A percentile compares a stretch with the other conserved stretches of the same genome.
Conservation (phyloP, 2,888 invertebrate genomes). For the Dynastes tityus region DNA sequence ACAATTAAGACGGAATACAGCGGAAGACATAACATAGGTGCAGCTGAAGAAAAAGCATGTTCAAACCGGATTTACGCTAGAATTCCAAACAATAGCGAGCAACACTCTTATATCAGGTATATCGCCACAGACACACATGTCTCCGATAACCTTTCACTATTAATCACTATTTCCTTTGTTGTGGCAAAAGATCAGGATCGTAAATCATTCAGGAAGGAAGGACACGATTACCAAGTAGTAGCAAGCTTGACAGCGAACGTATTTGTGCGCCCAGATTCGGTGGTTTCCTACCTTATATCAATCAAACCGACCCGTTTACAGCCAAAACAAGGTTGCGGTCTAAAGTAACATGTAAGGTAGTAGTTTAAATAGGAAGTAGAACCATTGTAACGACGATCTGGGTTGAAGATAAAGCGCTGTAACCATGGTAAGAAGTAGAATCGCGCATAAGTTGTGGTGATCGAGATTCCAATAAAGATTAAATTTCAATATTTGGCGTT, state of each 20-base stretch:
- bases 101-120: neutral
- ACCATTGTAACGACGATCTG: neutral
- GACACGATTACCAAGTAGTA: neutral
- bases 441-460: too few relatives aligned
- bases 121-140: neutral
- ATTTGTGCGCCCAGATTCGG: neutral
- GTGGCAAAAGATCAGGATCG: neutral
- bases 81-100: too few relatives aligned
- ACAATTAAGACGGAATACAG: too few relatives aligned
- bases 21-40: too few relatives aligned
- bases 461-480: too few relatives aligned
- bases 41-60: too few relatives aligned
- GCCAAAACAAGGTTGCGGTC: neutral
- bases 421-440: too few relatives aligned
- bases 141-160: neutral
- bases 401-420: too few relatives aligned
- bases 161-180: neutral
- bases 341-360: neutral
- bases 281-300: neutral
- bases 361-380: neutral
- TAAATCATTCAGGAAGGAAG: constrained; percentile 7
- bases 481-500: too few relatives aligned
- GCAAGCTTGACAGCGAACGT: too few relatives aligned
- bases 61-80: too few relatives aligned
- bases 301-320: neutral